Conservation (phyloP, 2,888 invertebrate genomes). For the Rotaria socialis region DNA sequence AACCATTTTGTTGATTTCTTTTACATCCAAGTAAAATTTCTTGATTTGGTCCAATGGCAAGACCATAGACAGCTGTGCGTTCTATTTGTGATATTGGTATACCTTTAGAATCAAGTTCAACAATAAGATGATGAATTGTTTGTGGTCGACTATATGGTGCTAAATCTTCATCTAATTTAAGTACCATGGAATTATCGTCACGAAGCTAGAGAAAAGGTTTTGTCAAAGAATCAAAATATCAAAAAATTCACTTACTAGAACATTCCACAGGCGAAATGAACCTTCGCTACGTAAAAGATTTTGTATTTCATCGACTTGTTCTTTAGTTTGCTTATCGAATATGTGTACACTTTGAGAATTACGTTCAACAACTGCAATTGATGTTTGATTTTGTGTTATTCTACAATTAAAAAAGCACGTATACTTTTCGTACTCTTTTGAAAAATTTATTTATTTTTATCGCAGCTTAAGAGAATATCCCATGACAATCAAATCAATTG, state of each 20-base stretch:
- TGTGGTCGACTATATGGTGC: not conserved
- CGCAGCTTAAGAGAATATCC: too few relatives aligned
- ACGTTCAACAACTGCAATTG: not conserved
- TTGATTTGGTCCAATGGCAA: not conserved
- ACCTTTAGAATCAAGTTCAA: not conserved
- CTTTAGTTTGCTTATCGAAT: constrained; percentile 14
- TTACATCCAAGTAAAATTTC: constrained; percentile 32
- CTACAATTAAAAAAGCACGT: not conserved
- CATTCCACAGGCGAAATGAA: not conserved
- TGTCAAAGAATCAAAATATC: too few relatives aligned
- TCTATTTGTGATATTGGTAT: not conserved
- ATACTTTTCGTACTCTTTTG: too few relatives aligned
- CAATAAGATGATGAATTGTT: constrained; percentile 25
- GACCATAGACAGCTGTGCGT: constrained; percentile 26
- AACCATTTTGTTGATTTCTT: not conserved
- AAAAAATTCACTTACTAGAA: not conserved
- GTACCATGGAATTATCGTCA: constrained; percentile 19
- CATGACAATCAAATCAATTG: too few relatives aligned
- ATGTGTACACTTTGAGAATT: constrained; percentile 25
- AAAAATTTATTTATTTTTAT: too few relatives aligned
- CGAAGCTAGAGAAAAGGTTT: not conserved
- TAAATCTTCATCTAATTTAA: constrained; percentile 35
- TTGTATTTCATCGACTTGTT: constrained; percentile 12
- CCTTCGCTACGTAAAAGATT: constrained; percentile 1
- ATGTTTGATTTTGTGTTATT: constrained; percentile 25